Conservation (phyloP, 2,888 invertebrate species). For the Tubiluchus corallicola region DNA sequence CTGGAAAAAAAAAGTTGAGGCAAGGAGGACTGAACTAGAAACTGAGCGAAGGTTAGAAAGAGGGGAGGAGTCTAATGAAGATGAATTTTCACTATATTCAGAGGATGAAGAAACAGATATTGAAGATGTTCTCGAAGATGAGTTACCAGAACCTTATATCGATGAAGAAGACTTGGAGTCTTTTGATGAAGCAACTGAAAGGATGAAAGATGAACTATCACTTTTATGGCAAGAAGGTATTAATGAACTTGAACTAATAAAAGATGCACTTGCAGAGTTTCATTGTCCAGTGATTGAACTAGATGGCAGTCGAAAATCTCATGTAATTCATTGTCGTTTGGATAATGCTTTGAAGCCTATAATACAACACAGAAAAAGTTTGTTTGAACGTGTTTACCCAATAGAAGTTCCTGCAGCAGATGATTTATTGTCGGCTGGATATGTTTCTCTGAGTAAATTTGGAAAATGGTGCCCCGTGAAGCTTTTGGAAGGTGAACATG, state of each 20-base stretch:
- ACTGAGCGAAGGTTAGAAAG: too few species aligned
- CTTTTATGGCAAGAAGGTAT: too few species aligned
- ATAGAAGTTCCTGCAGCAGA: conserved; percentile 23
- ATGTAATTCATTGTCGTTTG: conserved; percentile 26
- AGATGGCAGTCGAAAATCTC: conserved; percentile 25
- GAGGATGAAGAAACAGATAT: too few species aligned
- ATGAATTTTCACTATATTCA: too few species aligned
- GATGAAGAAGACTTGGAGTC: too few species aligned
- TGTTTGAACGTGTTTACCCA: conserved; percentile 28
- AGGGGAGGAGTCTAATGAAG: too few species aligned
- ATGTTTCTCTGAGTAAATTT: conserved; percentile 28
- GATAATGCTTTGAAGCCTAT: conserved; percentile 16
- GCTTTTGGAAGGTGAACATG: conserved; percentile 25
- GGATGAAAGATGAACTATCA: too few species aligned
- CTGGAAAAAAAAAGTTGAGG: too few species aligned
- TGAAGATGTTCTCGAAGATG: too few species aligned
- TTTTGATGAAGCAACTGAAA: too few species aligned
- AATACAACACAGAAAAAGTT: conserved; percentile 18
- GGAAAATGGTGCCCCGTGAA: conserved; percentile 30
- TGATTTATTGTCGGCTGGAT: conserved; percentile 24
- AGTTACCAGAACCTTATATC: too few species aligned
- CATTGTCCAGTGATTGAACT: conserved; percentile 24
- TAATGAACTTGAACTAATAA: too few species aligned
- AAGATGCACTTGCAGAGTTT: conserved; percentile 26
- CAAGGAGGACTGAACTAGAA: conserved; percentile 1